Conservation (phyloP, 2,113 vertebrate genomes). For the Cromileptes altivelis region DNA sequence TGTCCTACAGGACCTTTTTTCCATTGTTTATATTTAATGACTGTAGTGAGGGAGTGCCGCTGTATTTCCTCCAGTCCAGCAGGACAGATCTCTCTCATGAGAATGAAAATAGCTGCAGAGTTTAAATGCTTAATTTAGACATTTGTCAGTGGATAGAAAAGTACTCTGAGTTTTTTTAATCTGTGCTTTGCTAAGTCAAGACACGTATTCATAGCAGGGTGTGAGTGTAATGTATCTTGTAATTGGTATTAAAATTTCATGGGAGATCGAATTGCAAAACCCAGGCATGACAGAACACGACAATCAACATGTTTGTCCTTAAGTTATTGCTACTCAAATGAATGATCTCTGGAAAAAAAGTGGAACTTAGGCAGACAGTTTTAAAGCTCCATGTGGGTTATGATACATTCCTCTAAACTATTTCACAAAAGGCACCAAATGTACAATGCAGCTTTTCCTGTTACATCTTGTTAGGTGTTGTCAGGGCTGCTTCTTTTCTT, state of each 20-base stretch:
- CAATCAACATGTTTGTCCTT: slow-evolving; percentile 3
- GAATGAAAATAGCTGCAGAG: slow-evolving; percentile 30
- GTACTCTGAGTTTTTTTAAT: background rate
- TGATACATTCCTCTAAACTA: slow-evolving; percentile 24
- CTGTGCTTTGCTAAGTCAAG: slow-evolving; percentile 10
- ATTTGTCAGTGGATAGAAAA: slow-evolving; percentile 21
- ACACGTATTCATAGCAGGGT: slow-evolving; percentile 14
- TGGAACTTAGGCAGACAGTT: background rate
- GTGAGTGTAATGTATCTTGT: slow-evolving; percentile 45
- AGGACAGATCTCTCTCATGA: slow-evolving; percentile 51
- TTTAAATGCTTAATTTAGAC: slow-evolving; percentile 16
- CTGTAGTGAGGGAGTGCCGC: slow-evolving; percentile 65
- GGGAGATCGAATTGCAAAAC: slow-evolving; percentile 59
- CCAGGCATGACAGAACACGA: slow-evolving; percentile 13
- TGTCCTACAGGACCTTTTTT: slow-evolving; percentile 74
- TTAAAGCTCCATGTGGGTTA: background rate
- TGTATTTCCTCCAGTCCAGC: slow-evolving; percentile 60
- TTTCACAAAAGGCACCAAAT: slow-evolving; percentile 16
- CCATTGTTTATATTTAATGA: slow-evolving; percentile 85
- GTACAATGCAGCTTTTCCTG: slow-evolving; percentile 19
- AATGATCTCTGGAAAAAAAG: slow-evolving; percentile 9
- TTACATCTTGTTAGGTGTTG: slow-evolving; percentile 19
- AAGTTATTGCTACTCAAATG: slow-evolving; percentile 2
- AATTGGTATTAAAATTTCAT: slow-evolving; percentile 64
- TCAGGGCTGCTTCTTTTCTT: background rate